These are phyloP conservation scores for Pelmatolapia mariae DNA, from an alignment of 2,113 vertebrate genomes.

Conservation along the genomic window DNA sequence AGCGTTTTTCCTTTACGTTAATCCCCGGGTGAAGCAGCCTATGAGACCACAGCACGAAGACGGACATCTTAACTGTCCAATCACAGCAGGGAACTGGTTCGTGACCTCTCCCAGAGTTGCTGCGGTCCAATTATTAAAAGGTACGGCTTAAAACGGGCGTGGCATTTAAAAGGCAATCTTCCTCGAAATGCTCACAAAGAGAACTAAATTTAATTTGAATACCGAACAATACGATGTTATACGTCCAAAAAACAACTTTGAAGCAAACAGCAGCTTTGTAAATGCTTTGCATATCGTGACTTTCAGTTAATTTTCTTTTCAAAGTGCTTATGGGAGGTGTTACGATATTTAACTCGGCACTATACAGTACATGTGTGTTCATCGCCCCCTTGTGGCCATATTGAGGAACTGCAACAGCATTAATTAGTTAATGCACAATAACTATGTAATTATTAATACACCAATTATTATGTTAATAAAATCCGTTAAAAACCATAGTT, in stretches of 20 bases:
- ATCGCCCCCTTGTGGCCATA: neutral
- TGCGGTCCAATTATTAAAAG: constrained; percentile 17
- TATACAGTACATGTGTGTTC: too few species aligned
- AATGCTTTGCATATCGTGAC: neutral
- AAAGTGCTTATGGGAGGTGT: neutral
- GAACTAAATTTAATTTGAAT: neutral
- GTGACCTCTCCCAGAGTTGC: neutral
- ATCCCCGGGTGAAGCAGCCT: constrained; percentile 26
- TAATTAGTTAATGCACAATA: neutral
- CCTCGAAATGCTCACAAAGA: neutral
- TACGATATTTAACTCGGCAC: neutral
- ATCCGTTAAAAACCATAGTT: neutral
- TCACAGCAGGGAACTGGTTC: neutral
- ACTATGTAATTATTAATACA: neutral
- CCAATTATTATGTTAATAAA: neutral
- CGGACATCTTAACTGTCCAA: neutral
- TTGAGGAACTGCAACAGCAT: neutral
- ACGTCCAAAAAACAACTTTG: neutral
- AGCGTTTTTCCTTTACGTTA: constrained; percentile 7
- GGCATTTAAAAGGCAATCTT: neutral
- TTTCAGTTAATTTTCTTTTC: neutral
- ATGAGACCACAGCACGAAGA: neutral
- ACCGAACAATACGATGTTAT: neutral
- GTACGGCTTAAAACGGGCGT: neutral
- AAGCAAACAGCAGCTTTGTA: neutral